Percentiles rank a stretch among this genome's conserved stretches.
Conservation (phyloP, 2,113 vertebrate species). For the Corythaeola cristata region DNA sequence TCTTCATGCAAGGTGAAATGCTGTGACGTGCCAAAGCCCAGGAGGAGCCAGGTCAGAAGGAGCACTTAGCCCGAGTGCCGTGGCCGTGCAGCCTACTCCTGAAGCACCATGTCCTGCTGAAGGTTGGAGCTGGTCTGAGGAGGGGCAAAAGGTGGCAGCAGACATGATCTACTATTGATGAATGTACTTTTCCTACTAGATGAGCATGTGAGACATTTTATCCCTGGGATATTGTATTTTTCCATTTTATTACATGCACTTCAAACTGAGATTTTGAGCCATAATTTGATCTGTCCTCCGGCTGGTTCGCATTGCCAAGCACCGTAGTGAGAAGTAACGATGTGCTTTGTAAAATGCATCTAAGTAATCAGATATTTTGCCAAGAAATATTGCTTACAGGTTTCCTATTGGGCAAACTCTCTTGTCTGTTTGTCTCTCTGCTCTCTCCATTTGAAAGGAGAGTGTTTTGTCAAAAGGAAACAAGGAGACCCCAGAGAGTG, state of each 20-base stretch:
- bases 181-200: background rate
- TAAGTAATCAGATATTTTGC: background rate
- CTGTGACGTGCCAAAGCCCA: background rate
- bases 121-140: background rate
- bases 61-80: background rate
- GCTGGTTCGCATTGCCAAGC: background rate
- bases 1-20: background rate
- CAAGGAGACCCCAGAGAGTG: background rate
- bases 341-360: background rate
- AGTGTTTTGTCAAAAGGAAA: background rate
- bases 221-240: background rate
- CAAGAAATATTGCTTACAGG: background rate
- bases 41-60: background rate
- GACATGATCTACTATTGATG: background rate
- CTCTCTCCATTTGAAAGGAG: background rate
- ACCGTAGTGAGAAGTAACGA: background rate
- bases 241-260: background rate
- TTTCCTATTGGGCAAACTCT: background rate
- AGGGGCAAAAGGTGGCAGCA: background rate
- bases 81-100: fast-evolving
- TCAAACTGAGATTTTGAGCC: background rate
- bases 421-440: background rate
- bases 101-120: background rate
- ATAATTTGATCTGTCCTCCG: background rate
- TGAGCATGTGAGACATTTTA: background rate